Evolutionary conservation across 2,113 vertebrate species (phyloP), one percentile per base, ranked within the genome.

Genomic region (Pelecanoides urinatrix): DNA sequence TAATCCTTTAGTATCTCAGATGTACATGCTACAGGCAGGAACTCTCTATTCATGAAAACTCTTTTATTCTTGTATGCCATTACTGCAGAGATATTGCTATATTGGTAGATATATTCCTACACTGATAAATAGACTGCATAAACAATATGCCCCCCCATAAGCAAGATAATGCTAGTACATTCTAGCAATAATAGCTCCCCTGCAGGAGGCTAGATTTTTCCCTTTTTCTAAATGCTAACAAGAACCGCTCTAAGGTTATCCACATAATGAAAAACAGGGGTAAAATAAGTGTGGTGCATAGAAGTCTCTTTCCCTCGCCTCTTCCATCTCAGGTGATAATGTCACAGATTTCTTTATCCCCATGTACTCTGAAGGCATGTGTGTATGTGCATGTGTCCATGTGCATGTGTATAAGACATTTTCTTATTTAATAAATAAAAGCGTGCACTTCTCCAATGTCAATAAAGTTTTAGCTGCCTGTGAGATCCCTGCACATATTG

Each of bases 61-160:
- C 93, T 95, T 98, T 97, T 93, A 94, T 96, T 97, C 96, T 90
- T 92, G 81, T 91, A 90, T 86, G 93, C 94, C 74, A 88, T 96
- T 97, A 96, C 92, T 91, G 91, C 88, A 86, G 89, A 97, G 94
- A 96, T 95, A 96, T 94, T 94, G 88, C 94, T 90, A 80, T 96
- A 92, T 96, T 74, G 79, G 85, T 94, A 85, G 96, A 93, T 96
- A 91, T 95, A 94, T 94, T 95, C 95, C 63, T 94, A 87, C 84
- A 71, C 94, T 95, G 97, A 97, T 95, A 96, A 98, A 97, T 96
- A 97, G 96, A 87, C 96, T 97, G 93, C 95, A 96, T 97, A 96
- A 98, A 98, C 97, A 96, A 97, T 97, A 93, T 94, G 79, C 93
- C 86, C 90, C 94, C 95, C 94, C 94, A 92, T 94, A 96, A 95